phyloP scores from a whole-genome alignment of 37 sponge, comb jelly and placozoan genomes.

The Halisarca cf. caerulea region DNA sequence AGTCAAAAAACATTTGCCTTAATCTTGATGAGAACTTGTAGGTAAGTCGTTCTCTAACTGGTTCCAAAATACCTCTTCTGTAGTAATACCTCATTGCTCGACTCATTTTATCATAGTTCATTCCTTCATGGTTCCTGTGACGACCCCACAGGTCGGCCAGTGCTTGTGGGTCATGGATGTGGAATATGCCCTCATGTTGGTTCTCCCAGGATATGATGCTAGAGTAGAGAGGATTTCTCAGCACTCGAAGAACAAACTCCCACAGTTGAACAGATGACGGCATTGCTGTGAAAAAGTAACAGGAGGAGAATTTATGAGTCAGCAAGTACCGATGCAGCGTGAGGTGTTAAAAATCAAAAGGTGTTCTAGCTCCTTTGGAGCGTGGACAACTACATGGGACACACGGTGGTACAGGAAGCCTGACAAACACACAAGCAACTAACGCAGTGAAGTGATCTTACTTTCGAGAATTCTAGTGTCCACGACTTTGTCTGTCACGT shows the following conservation, averaged over 20 bases:
- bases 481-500: conserved; percentile 12
- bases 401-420: not conserved
- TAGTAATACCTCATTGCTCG: conserved; percentile 83
- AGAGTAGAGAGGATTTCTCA: conserved; percentile 69
- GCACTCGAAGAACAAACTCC: conserved; percentile 72
- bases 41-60: conserved; percentile 73
- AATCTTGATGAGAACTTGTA: conserved; percentile 52
- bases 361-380: too few species aligned
- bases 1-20: conserved; percentile 23
- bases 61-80: conserved; percentile 72
- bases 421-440: not conserved
- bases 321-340: not conserved
- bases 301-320: not conserved
- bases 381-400: too few species aligned
- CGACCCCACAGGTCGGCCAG: conserved; percentile 81
- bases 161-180: conserved; percentile 76
- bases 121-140: conserved; percentile 70
- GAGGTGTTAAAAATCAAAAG: not conserved
- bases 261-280: conserved; percentile 75
- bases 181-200: conserved; percentile 70
- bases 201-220: conserved; percentile 86
- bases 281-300: conserved; percentile 45
- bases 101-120: conserved; percentile 82
- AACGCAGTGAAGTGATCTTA: not conserved
- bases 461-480: conserved; percentile 21